Percentiles rank a stretch among this genome's conserved stretches.
phyloP scores from a whole-genome alignment of 1,140 invertebrate species.

The Planococcus citri region DNA sequence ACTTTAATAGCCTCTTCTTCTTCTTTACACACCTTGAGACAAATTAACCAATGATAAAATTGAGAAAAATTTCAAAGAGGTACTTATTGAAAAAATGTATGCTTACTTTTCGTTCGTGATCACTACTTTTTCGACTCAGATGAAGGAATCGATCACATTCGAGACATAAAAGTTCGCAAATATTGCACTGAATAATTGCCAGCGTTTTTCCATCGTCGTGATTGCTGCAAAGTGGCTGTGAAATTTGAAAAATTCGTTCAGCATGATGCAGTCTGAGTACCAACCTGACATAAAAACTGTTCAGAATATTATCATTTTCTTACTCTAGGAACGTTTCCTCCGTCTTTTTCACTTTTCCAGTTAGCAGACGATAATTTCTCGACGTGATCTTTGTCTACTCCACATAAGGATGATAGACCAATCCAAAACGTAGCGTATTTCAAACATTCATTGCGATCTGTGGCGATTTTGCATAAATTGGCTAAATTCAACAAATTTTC shows the following conservation, averaged over 20 bases:
- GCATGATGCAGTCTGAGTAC: no score
- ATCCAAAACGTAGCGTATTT: slow-evolving; percentile 79
- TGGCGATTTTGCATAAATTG: slow-evolving; percentile 57
- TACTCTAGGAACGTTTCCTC: slow-evolving; percentile 49
- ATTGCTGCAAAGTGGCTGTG: slow-evolving; percentile 75
- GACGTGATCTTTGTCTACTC: slow-evolving; percentile 81
- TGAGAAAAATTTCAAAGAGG: no score
- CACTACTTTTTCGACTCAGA: slow-evolving; percentile 71
- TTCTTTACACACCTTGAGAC: slow-evolving; percentile 73
- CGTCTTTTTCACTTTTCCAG: slow-evolving; percentile 44
- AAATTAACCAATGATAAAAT: neutral
- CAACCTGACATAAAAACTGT: neutral
- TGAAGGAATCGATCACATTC: slow-evolving; percentile 94
- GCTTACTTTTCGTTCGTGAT: slow-evolving; percentile 71
- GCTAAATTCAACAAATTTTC: slow-evolving; percentile 79
- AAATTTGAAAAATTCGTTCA: slow-evolving; percentile 21
- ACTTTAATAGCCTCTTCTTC: slow-evolving; percentile 88
- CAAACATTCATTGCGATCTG: slow-evolving; percentile 61
- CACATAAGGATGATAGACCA: slow-evolving; percentile 81
- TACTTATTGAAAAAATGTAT: neutral
- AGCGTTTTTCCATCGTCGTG: slow-evolving; percentile 92
- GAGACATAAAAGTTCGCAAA: slow-evolving; percentile 83
- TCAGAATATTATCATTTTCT: slow-evolving; percentile 31
- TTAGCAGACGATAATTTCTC: slow-evolving; percentile 63
- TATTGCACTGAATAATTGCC: slow-evolving; percentile 82